phyloP scores from a whole-genome alignment of 2,888 invertebrate species.

The Stenolophus ochropezus region DNA sequence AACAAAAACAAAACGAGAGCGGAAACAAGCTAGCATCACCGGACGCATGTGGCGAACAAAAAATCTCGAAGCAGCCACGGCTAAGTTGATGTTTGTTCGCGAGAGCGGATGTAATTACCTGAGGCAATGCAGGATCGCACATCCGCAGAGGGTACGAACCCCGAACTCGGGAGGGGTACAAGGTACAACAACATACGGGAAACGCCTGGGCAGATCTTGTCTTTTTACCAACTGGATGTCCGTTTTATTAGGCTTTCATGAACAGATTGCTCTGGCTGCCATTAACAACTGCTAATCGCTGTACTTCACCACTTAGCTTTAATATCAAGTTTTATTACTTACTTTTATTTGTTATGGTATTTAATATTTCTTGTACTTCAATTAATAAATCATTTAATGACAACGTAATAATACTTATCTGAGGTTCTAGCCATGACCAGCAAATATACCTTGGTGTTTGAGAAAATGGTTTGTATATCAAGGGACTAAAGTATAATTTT shows the following conservation, averaged over 20 bases:
- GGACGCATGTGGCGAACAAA: constrained; percentile 28
- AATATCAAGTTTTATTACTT: neutral
- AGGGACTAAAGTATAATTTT: too few species aligned
- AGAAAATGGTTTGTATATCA: too few species aligned
- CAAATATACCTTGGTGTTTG: too few species aligned
- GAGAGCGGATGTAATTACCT: constrained; percentile 46
- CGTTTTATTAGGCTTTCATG: constrained; percentile 12
- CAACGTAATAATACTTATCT: too few species aligned
- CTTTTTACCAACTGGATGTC: neutral
- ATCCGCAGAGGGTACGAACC: constrained; percentile 30
- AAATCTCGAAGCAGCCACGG: constrained; percentile 6
- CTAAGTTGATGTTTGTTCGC: constrained; percentile 16
- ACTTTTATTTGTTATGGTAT: neutral
- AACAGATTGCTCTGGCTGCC: neutral
- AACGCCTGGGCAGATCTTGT: neutral
- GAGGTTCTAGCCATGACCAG: too few species aligned
- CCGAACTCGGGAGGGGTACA: neutral
- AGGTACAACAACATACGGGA: constrained; percentile 33
- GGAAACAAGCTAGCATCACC: constrained; percentile 37
- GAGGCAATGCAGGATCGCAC: constrained; percentile 36
- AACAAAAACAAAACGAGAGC: constrained; percentile 33
- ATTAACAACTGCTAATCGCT: constrained; percentile 11
- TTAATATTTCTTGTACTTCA: too few species aligned
- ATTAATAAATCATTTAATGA: too few species aligned
- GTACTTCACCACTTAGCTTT: too few species aligned